Evolutionary conservation across 2,797 vertebrate genomes (phyloP), one percentile per base, ranked within the genome.

Genomic region (Trichosurus vulpecula): DNA sequence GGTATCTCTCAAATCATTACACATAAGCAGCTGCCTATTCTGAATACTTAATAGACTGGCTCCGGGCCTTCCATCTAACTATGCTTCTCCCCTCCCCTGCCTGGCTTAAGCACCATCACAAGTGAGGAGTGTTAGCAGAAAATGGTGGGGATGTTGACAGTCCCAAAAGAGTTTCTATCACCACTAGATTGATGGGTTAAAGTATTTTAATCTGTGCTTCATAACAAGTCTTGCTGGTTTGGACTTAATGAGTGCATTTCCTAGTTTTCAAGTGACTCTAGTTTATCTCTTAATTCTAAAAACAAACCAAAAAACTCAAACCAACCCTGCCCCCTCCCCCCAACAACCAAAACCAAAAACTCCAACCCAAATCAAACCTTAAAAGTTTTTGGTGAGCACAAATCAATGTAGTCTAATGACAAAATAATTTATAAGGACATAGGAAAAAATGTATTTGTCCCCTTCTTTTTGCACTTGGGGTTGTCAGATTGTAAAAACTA

Each of bases 401-500:
- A 91, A 96, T 95, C 61, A 27, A 19, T 47, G 30, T 27, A 91
- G 87, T 47, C 95, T 95, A 96, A 93, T 92, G 93, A 95, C 61
- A 94, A 90, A 89, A 92, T 93, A 95, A 92, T 53, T 41, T 95
- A 89, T 95, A 91, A 94, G 93, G 74, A 92, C 4, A 25, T 25
- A 56, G 87, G 52, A 25, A 41, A 74, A 93, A 58, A 81, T 96
- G 92, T 41, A 91, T 27, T 54, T 95, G 1, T 95, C 94, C 90
- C 95, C 31, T 92, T 27, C 52, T 0, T 35, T 92, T 94, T 35
- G 92, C 90, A 53, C 27, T 14, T 81, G 52, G 30, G 41, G 27
- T 91, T 92, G 56, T 93, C 74, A 55, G 90, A 61, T 54, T 97
- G 94, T 27, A 95, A 96, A 93, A 6, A 53, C 89, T 35, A 92